Evolutionary conservation across 2,888 invertebrate species (phyloP).

Genomic region (Mythimna pallens): DNA sequence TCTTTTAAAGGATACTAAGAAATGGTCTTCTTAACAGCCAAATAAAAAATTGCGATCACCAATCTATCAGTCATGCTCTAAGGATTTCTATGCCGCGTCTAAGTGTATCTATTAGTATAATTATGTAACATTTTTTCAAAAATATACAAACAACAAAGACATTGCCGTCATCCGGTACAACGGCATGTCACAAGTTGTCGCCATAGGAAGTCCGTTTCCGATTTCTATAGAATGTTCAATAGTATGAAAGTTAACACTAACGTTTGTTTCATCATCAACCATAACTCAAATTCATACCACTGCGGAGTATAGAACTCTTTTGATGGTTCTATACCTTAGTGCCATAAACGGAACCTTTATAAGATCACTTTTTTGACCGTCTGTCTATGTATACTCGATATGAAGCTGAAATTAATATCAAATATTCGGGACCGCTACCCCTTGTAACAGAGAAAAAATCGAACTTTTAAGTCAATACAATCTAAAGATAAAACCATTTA

Average conservation of each 20-base stretch:
- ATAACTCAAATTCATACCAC: not conserved
- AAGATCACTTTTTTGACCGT: too few species aligned
- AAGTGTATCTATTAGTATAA: not conserved
- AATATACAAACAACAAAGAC: slow-evolving; percentile 14
- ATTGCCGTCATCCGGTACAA: not conserved
- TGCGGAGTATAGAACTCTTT: not conserved
- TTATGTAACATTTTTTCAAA: not conserved
- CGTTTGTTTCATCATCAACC: slow-evolving; percentile 31
- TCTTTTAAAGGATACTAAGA: not conserved
- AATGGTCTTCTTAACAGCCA: too few species aligned
- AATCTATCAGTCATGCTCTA: not conserved
- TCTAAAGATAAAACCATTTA: too few species aligned
- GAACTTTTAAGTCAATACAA: too few species aligned
- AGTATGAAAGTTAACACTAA: not conserved
- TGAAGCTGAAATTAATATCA: too few species aligned
- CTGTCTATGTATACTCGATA: too few species aligned
- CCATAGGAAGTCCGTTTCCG: slow-evolving; percentile 17
- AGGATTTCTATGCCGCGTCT: not conserved
- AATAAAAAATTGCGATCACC: not conserved
- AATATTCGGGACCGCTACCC: too few species aligned
- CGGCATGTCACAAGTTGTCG: slow-evolving; percentile 5
- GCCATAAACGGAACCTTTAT: too few species aligned
- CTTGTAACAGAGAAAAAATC: too few species aligned
- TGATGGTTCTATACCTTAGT: not conserved
- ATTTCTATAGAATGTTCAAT: slow-evolving; percentile 1